These are phyloP conservation scores for Oreochromis tanganicae DNA, from an alignment of 2,113 vertebrate genomes.

Conservation along the genomic window DNA sequence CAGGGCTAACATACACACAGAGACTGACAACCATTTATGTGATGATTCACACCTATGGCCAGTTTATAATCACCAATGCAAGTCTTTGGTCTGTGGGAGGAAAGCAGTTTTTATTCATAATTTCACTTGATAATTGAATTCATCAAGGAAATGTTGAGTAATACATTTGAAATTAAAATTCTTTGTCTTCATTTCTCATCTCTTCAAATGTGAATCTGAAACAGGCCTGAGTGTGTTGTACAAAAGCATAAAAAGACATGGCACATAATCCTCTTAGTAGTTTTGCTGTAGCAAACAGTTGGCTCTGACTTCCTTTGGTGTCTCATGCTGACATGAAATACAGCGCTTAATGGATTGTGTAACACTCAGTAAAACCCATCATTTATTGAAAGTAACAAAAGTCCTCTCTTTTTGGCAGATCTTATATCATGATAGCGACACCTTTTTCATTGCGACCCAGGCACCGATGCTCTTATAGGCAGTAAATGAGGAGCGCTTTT, in stretches of 20 bases:
- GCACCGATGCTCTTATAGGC: not conserved
- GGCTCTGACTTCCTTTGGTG: constrained; percentile 30
- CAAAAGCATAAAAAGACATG: not conserved
- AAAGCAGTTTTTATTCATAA: not conserved
- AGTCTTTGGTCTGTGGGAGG: not conserved
- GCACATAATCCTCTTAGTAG: constrained; percentile 27
- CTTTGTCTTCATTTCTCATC: not conserved
- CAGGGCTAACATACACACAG: not conserved
- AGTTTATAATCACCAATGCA: not conserved
- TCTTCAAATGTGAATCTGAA: not conserved
- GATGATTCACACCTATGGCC: not conserved
- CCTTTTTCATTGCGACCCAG: not conserved
- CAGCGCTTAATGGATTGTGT: not conserved
- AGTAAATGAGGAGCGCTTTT: not conserved
- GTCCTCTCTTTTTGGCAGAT: not conserved
- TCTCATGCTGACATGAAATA: not conserved
- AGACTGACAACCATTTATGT: not conserved
- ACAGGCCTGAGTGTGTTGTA: not conserved
- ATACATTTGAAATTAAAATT: not conserved
- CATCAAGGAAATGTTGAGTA: not conserved
- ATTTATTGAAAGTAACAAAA: not conserved
- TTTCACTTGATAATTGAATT: not conserved
- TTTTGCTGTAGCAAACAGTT: not conserved
- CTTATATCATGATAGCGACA: not conserved
- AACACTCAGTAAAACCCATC: not conserved